Percentiles rank a stretch among this genome's conserved stretches.
phyloP scores from a whole-genome alignment of 2,797 vertebrate species.

The Danio albolineatus region DNA sequence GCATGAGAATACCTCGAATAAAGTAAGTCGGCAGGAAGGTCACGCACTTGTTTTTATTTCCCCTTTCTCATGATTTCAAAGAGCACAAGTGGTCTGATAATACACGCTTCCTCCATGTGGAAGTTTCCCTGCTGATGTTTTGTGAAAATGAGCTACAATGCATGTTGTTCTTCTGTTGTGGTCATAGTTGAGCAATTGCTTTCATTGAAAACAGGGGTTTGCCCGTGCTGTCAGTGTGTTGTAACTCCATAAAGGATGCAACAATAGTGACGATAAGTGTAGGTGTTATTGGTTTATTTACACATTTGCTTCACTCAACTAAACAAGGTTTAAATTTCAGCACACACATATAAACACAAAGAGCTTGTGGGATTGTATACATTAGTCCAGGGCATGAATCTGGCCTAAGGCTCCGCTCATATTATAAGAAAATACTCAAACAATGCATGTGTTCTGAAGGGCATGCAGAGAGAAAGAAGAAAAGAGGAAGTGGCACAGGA shows the following conservation, averaged over 20 bases:
- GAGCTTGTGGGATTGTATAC: slow-evolving; percentile 67
- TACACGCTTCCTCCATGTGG: background rate
- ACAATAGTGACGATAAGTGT: background rate
- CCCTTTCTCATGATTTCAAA: background rate
- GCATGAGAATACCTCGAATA: too few relatives aligned
- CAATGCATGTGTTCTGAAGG: slow-evolving; percentile 63
- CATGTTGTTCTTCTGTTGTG: background rate
- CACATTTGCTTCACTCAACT: slow-evolving; percentile 69
- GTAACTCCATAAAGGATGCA: background rate
- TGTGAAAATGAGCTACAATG: background rate
- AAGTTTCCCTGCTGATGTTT: background rate
- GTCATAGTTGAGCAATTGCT: background rate
- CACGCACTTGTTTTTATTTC: background rate
- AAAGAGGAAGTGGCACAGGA: slow-evolving; percentile 52
- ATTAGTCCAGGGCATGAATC: slow-evolving; percentile 76
- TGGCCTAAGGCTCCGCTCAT: slow-evolving; percentile 78
- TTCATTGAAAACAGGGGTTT: background rate
- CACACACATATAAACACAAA: slow-evolving; percentile 63
- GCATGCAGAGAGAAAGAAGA: slow-evolving; percentile 48
- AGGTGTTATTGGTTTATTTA: slow-evolving; percentile 37
- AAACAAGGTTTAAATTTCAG: slow-evolving; percentile 67
- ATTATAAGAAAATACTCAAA: slow-evolving; percentile 72
- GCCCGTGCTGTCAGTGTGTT: background rate
- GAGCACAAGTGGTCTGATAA: background rate
- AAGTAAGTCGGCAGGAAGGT: background rate